Evolutionary conservation across 2,888 invertebrate genomes (phyloP), one percentile per base, ranked within the genome.

Genomic region (Xylota segnis): DNA sequence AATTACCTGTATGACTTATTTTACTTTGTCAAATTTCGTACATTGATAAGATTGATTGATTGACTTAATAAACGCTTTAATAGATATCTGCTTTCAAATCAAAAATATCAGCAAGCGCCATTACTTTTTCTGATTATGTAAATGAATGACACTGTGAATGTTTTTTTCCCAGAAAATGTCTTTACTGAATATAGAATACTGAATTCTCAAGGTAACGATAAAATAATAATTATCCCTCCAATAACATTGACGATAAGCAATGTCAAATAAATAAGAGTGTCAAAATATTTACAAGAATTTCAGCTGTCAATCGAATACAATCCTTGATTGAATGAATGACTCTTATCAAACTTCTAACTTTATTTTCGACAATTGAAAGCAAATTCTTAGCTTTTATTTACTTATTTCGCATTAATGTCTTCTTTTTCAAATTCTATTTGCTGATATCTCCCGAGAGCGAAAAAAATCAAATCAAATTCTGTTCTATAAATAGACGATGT

Each of bases 401-500:
- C 27, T 14, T 5, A 29, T 43, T 63, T 16, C n/a, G 14, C 5
- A 18, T 50, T 4, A 50, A 34, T 37, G 5, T 10, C 37, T 12
- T 29, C 10, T 2, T 14, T n/a, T 40, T 40, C 14, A 43, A 43
- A 34, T 56, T 56, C 10, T 16, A 9, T 29, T 14, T 23, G n/a
- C 12, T 63, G 32, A 32, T 47, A 29, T 56, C 32, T 10, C 6
- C 14, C 3, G 10, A 50, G 29, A 29, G 10, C 16, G 2, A 5
- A 14, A 32, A 7, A 37, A 52, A n/a, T n/a, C n/a, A n/a, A 56
- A 23, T 9, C 43, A 16, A 70, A 70, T 70, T 70, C 18, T 23
- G 32, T 43, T 56, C 68, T 70, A 70, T 32, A 56, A 54, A 56
- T 70, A 70, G 18, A 16, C 4, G 16, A 37, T 32, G 54, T 32